Base-by-base conservation (phyloP, 2,797 vertebrate genomes). In the Coracias cyanogaster region DNA sequence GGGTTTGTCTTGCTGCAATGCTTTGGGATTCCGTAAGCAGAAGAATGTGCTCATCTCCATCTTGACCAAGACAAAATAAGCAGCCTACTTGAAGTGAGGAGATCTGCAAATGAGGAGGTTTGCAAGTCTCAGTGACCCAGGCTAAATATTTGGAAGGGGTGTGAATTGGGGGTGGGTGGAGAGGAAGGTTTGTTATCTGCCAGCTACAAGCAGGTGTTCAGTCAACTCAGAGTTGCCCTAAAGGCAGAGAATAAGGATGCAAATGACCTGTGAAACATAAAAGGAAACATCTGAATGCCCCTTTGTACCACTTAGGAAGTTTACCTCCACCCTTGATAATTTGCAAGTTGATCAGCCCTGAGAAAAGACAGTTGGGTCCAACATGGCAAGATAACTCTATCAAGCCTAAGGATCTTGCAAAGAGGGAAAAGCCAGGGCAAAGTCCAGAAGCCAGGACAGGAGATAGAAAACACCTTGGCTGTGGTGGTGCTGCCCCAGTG, bases 211-310 rank as follows among this genome's bases (percentile, higher is more conserved):
- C 84, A 97, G 94, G 85, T 96, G 96, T 92, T 96, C 79, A 85
- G 49, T 90, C 69, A 45, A 80, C 28, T 21, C 51, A 76, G 73
- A 92, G 78, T 92, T 92, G 58, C 96, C 96, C 83, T 95, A 28
- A 90, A 95, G 94, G 92, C 88, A 85, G 83, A 96, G 91, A 96
- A 97, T 94, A 92, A 80, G 66, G 69, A 96, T 97, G 95, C 95
- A 97, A 96, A 97, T 95, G 49, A 89, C 72, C 48, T 48, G 57
- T 46, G 57, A 94, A 95, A 88, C 91, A 93, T 93, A 65, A 96
- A 95, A 96, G 80, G 89, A 95, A 82, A 60, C 24, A 31, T 89
- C 93, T 79, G 90, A 95, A 69, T 90, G 71, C 74, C 78, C 78
- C 48, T 95, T 92, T 96, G 83, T 94, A 73, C 58, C 71, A 35